These are phyloP conservation scores for Ophiodon elongatus DNA, from an alignment of 2,113 vertebrate species.

Conservation along the genomic window DNA sequence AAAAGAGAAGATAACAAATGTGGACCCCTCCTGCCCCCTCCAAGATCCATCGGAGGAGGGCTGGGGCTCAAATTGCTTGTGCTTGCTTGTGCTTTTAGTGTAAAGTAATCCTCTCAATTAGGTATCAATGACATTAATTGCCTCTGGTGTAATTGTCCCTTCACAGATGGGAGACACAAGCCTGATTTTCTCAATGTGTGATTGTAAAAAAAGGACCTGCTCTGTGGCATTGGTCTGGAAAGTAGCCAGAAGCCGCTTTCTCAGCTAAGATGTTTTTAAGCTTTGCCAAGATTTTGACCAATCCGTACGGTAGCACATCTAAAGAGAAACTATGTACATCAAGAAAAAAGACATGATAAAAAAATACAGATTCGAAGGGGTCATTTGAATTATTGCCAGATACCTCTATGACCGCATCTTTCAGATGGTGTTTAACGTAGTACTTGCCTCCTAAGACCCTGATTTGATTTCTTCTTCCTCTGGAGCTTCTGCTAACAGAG, in stretches of 20 bases:
- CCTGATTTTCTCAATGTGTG: constrained; percentile 44
- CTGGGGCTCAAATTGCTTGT: constrained; percentile 28
- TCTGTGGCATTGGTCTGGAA: constrained; percentile 59
- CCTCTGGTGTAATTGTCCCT: constrained; percentile 78
- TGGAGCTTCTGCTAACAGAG: constrained; percentile 24
- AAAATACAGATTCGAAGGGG: constrained; percentile 3
- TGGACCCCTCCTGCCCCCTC: constrained; percentile 4
- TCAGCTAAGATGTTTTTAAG: constrained; percentile 65
- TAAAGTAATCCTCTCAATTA: constrained; percentile 82
- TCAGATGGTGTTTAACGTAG: constrained; percentile 19
- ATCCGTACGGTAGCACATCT: constrained; percentile 45
- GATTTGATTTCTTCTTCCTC: constrained; percentile 13
- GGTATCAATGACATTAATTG: constrained; percentile 82
- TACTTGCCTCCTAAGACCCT: constrained; percentile 15
- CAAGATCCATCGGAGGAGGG: not conserved
- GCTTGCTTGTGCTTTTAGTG: constrained; percentile 63
- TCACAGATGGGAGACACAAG: constrained; percentile 75
- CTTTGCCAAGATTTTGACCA: constrained; percentile 41
- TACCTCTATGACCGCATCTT: not conserved
- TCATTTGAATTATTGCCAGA: constrained; percentile 38
- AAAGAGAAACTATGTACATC: constrained; percentile 29
- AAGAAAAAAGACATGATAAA: constrained; percentile 14
- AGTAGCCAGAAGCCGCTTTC: constrained; percentile 59
- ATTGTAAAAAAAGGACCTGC: constrained; percentile 53
- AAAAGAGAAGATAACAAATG: constrained; percentile 28